These are phyloP conservation scores for Rhegmatorhina hoffmannsi DNA, from an alignment of 2,113 vertebrate species.

Conservation along the genomic window DNA sequence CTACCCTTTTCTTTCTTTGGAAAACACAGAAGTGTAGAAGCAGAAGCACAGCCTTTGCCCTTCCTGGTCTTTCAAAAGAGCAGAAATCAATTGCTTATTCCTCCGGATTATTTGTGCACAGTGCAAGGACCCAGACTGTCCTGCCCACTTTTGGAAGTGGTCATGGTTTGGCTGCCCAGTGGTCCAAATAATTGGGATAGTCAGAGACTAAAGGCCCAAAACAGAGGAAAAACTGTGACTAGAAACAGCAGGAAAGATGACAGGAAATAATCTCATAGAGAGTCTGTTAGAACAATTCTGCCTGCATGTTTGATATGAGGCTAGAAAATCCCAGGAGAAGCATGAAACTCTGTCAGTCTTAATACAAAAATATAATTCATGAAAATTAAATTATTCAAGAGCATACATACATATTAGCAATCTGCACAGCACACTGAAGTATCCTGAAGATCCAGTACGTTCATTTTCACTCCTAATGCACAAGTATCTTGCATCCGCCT, in stretches of 20 bases:
- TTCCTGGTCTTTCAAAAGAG: not conserved
- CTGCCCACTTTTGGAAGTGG: not conserved
- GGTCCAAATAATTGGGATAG: not conserved
- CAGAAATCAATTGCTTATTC: not conserved
- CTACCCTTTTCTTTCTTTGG: not conserved
- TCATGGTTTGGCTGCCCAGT: not conserved
- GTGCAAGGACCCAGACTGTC: not conserved
- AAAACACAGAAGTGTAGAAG: not conserved
- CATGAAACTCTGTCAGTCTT: not conserved
- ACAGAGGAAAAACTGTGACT: not conserved
- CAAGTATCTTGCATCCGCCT: not conserved
- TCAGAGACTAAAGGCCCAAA: not conserved
- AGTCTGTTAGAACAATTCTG: not conserved
- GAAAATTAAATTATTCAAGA: slow-evolving; percentile 4
- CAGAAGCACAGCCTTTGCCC: not conserved
- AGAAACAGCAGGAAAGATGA: not conserved
- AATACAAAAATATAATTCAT: not conserved
- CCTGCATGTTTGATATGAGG: not conserved
- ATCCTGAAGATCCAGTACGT: not conserved
- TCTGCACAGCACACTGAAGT: not conserved
- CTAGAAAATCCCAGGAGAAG: slow-evolving; percentile 11
- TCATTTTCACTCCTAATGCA: not conserved
- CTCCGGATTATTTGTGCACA: not conserved
- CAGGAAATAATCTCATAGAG: not conserved
- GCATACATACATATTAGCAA: not conserved